phyloP scores from a whole-genome alignment of 2,113 vertebrate species.

The Neoarius graeffei region DNA sequence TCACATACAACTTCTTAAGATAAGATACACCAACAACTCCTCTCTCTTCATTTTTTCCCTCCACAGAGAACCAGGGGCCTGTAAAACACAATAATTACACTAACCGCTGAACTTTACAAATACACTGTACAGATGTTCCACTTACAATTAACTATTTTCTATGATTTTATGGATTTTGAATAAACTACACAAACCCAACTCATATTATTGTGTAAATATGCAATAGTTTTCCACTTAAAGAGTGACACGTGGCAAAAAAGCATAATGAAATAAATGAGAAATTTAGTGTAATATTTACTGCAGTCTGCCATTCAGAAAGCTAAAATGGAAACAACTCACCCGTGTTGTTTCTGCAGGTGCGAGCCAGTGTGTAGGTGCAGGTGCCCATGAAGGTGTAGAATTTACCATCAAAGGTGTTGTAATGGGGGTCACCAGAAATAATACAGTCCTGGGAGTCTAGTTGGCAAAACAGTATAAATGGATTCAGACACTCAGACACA shows the following conservation, averaged over 20 bases:
- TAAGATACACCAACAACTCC: constrained; percentile 63
- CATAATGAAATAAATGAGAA: too few relatives aligned
- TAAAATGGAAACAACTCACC: constrained; percentile 52
- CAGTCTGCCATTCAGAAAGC: background rate
- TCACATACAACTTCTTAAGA: constrained; percentile 23
- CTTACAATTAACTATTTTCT: too few relatives aligned
- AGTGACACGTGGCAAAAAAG: too few relatives aligned
- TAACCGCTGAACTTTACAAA: too few relatives aligned
- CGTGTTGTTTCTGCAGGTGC: constrained; percentile 69
- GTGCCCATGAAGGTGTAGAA: constrained; percentile 84
- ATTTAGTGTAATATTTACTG: too few relatives aligned
- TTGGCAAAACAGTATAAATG: background rate
- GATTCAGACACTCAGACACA: background rate
- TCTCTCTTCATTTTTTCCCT: constrained; percentile 76
- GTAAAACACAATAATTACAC: too few relatives aligned
- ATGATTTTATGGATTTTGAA: too few relatives aligned
- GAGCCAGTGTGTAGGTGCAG: constrained; percentile 79
- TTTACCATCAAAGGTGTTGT: constrained; percentile 80
- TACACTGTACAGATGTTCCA: too few relatives aligned
- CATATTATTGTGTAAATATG: too few relatives aligned
- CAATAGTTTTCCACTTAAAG: too few relatives aligned
- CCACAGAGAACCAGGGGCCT: constrained; percentile 80
- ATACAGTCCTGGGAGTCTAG: constrained; percentile 74
- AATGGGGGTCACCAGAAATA: constrained; percentile 84
- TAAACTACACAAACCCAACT: too few relatives aligned